Percentiles rank a stretch among this genome's conserved stretches.
These are phyloP conservation scores for Pammene fasciana DNA, from an alignment of 2,888 invertebrate genomes.

Conservation along the genomic window DNA sequence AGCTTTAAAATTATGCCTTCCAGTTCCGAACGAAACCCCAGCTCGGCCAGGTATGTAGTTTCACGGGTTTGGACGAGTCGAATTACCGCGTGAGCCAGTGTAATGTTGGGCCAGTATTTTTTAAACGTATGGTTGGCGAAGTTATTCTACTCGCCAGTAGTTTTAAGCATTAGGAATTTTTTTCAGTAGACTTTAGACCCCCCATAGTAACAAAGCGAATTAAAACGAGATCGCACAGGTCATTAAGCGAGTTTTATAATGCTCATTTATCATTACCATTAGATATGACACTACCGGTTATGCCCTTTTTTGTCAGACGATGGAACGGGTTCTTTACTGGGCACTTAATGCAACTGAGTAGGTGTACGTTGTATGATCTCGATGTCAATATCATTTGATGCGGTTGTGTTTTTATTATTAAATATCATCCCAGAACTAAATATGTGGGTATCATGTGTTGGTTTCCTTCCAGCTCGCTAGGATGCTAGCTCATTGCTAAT, in stretches of 20 bases:
- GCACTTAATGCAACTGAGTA: conserved; percentile 32
- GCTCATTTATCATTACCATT: conserved; percentile 44
- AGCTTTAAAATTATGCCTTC: too few species aligned
- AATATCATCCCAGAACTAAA: background rate
- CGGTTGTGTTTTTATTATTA: background rate
- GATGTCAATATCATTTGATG: background rate
- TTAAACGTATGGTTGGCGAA: too few species aligned
- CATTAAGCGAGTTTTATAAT: conserved; percentile 27
- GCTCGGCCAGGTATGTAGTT: too few species aligned
- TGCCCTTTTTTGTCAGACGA: conserved; percentile 45
- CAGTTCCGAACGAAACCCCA: too few species aligned
- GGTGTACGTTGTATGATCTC: background rate
- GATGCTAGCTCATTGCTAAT: conserved; percentile 6
- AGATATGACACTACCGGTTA: conserved; percentile 47
- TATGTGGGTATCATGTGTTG: too few species aligned
- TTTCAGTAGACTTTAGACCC: too few species aligned
- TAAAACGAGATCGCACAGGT: conserved; percentile 32
- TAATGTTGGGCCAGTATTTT: too few species aligned
- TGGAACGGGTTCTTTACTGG: conserved; percentile 47
- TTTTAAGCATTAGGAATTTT: too few species aligned
- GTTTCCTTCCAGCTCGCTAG: too few species aligned
- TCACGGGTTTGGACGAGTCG: too few species aligned
- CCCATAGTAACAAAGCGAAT: conserved; percentile 9
- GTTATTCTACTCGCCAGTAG: too few species aligned
- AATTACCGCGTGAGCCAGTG: too few species aligned